Base-by-base conservation (phyloP, 1,140 invertebrate genomes). In the Maconellicoccus hirsutus region DNA sequence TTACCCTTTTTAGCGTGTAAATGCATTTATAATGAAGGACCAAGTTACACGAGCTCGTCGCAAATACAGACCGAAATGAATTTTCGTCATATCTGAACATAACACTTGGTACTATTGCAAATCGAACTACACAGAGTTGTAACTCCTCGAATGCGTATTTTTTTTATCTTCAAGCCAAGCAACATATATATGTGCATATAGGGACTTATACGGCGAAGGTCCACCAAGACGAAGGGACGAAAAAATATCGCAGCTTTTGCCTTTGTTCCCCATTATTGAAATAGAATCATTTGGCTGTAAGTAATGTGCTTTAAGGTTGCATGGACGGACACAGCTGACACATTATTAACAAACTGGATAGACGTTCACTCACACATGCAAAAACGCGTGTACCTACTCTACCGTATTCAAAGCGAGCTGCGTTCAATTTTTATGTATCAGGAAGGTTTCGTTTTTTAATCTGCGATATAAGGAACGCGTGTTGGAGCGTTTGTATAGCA, bases 271-370 rank as follows among this genome's bases (percentile, higher is more conserved):
- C 25, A 23, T 26, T 66, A 66, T 66, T 66, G 61, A 66, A 66
- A 66, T 66, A 66, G 61, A 66, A 66, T 66, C 61, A 66, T 66
- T 66, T 66, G 25, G 61, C 61, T 66, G 61, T 66, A 66, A 66
- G 19, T 66, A 66, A 66, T 66, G 25, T 26, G 61, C 42, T 52
- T 52, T 52, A 52, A 52, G 42, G 21, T 66, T 66, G 61, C 61
- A 66, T 66, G 61, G 61, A 66, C 61, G 61, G 61, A 66, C 61
- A 66, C 61, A 66, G 61, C 61, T 66, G 61, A 66, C 61, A 66
- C 61, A 66, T 66, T 66, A 66, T 66, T 66, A 66, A 66, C 61
- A 66, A 66, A 66, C 61, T 66, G 25, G 61, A 66, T 66, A 66
- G 61, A 66, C 61, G 61, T 23, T 66, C 61, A 66, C 61, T 66